Evolutionary conservation across 1,140 invertebrate species (phyloP), one percentile per base, ranked within the genome.

Genomic region (Pogonus chalceus): DNA sequence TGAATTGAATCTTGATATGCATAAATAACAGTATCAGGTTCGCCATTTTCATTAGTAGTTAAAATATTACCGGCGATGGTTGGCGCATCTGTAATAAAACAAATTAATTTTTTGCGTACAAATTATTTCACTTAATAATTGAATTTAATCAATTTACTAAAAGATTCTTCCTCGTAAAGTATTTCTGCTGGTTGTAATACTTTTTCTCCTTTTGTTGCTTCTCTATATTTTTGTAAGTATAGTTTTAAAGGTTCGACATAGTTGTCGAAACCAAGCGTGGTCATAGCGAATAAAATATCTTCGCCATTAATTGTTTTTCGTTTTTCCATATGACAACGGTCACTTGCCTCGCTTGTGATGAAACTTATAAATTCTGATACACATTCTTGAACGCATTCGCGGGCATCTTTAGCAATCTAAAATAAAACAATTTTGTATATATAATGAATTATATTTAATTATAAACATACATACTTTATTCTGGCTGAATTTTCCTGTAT

Each of bases 361-460:
- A 99, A 99, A 59, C 93, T 96, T 64, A 99, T 97, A 67, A 99
- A 99, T 69, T 99, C 97, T 0, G 94, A 97, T 35, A 99, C 96
- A 77, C 96, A 99, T 73, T 99, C 97, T 73, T 99, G 97, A 20
- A 99, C 92, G 77, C 95, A 98, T 76, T 99, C 96, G 60, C 98
- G 82, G 0, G 96, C 95, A 77, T 99, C 97, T 79, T 99, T 99
- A 0, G 96, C 93, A 64, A 98, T 96, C 86, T 90, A 70, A 50
- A 79, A 77, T 52, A 46, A 48, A 35, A n/a, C 22, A 9, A 12
- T 2, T 20, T 7, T 23, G 23, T 24, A 39, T 20, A n/a, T 12
- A n/a, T 24, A 48, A 49, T 10, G 31, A 20, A 21, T 14, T 9
- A 10, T n/a, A n/a, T n/a, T n/a, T n/a, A n/a, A n/a, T n/a, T n/a